These are phyloP conservation scores for Anoplophora glabripennis DNA, from an alignment of 1,140 invertebrate species.

Conservation along the genomic window DNA sequence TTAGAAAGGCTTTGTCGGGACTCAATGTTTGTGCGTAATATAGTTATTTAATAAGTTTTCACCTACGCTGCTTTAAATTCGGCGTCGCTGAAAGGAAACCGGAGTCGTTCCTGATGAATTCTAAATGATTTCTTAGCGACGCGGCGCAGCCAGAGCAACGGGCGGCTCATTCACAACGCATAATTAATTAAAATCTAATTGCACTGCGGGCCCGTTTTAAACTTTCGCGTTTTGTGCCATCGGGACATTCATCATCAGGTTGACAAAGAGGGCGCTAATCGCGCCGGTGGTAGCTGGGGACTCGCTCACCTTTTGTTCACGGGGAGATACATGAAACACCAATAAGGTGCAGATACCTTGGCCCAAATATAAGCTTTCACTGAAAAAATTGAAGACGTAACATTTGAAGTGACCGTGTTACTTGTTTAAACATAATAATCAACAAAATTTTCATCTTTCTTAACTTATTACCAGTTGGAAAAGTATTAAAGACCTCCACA, in stretches of 20 bases:
- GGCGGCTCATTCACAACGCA: constrained; percentile 44
- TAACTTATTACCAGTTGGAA: no score
- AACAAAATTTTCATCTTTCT: no score
- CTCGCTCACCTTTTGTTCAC: no score
- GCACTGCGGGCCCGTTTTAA: constrained; percentile 41
- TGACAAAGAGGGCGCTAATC: constrained; percentile 47
- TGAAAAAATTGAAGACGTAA: no score
- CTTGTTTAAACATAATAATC: no score
- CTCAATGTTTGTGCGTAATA: constrained; percentile 17
- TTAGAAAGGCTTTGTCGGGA: background rate
- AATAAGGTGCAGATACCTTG: no score
- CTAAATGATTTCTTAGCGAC: constrained; percentile 36
- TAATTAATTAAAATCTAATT: constrained; percentile 51
- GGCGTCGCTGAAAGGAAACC: constrained; percentile 33
- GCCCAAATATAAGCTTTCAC: no score
- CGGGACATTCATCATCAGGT: constrained; percentile 46
- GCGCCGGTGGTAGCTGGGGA: background rate
- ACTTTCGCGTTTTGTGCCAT: constrained; percentile 46
- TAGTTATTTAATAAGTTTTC: constrained; percentile 18
- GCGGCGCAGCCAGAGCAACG: constrained; percentile 5
- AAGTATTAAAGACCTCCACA: no score
- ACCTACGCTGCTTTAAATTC: constrained; percentile 20
- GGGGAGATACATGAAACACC: no score
- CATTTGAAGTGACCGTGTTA: no score
- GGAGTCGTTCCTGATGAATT: constrained; percentile 27